Conservation (phyloP, 30 jellyfish, hydroid and myxozoan genomes). For the Cassiopea andromeda region DNA sequence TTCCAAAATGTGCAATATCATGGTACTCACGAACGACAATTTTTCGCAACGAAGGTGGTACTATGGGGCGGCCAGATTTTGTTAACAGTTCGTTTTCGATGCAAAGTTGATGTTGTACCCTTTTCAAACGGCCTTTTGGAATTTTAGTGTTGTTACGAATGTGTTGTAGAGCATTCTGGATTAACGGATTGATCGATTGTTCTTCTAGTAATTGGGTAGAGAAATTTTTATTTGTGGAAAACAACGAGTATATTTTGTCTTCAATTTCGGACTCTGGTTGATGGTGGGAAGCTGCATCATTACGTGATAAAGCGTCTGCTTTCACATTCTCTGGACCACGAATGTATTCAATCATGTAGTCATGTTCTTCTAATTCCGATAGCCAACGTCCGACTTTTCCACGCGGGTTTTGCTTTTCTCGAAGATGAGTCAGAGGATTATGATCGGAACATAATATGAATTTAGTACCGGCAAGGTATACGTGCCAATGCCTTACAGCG, state of each 20-base stretch:
- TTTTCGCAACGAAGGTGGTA: conserved; percentile 53
- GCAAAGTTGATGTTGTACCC: conserved; percentile 25
- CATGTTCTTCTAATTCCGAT: conserved; percentile 52
- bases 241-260: conserved; percentile 17
- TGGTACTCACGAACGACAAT: conserved; percentile 24
- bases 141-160: neutral
- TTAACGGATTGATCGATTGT: conserved; percentile 25
- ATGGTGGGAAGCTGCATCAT: neutral
- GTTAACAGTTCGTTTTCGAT: conserved; percentile 29
- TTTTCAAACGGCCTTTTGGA: conserved; percentile 39
- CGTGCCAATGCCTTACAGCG: conserved; percentile 56
- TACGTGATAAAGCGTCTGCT: conserved; percentile 63
- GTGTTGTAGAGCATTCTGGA: neutral
- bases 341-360: conserved; percentile 36
- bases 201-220: conserved; percentile 8
- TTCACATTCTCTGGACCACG: conserved; percentile 33
- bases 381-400: conserved; percentile 69
- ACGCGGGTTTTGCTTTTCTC: conserved; percentile 47
- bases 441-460: conserved; percentile 49
- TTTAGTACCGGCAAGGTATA: conserved; percentile 53
- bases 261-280: conserved; percentile 41
- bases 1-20: conserved; percentile 41
- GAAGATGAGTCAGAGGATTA: conserved; percentile 35
- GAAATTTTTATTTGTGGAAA: conserved; percentile 4
- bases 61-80: conserved; percentile 51